phyloP scores from a whole-genome alignment of 2,888 invertebrate species.

The Polyommatus iphigenia region DNA sequence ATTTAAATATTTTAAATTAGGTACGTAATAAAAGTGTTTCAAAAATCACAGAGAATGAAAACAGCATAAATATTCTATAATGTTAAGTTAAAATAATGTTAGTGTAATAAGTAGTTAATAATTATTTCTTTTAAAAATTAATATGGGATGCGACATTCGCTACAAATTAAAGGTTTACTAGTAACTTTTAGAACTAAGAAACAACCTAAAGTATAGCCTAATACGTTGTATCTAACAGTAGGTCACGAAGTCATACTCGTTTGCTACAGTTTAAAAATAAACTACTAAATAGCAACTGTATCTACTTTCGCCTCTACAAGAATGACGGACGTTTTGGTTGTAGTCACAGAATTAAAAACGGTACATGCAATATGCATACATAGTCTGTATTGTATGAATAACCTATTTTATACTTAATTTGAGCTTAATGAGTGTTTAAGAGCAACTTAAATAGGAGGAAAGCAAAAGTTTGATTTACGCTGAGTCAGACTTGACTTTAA shows the following conservation, averaged over 20 bases:
- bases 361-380: not conserved
- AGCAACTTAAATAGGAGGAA: not conserved
- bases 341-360: not conserved
- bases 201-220: too few relatives aligned
- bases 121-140: too few relatives aligned
- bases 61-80: too few relatives aligned
- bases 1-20: too few relatives aligned
- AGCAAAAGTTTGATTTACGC: not conserved
- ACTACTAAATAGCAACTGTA: not conserved
- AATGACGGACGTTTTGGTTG: conserved; percentile 2
- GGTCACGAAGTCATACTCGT: not conserved
- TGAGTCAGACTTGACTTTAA: not conserved
- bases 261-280: not conserved
- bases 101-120: too few relatives aligned
- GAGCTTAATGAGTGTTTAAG: not conserved
- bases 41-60: too few relatives aligned
- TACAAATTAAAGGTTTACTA: too few relatives aligned
- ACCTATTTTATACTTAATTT: not conserved
- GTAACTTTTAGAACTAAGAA: too few relatives aligned
- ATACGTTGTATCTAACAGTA: not conserved
- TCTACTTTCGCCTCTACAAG: conserved; percentile 21
- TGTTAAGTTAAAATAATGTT: too few relatives aligned
- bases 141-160: too few relatives aligned
- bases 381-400: not conserved
- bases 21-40: too few relatives aligned